phyloP scores from a whole-genome alignment of 1,140 invertebrate genomes.

The Ericerus pela region DNA sequence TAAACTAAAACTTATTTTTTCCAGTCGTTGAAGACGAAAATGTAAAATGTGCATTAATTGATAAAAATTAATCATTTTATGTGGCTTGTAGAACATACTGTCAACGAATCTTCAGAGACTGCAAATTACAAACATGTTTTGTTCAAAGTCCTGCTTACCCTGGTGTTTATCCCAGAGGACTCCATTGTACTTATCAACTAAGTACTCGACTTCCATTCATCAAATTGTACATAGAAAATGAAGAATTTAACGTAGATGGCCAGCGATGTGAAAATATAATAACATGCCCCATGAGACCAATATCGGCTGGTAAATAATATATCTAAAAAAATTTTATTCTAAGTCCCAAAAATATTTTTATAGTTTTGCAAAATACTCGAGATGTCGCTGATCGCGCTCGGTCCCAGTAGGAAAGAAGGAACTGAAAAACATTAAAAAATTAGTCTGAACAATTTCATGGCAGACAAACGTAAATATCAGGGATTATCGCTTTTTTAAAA shows the following conservation, averaged over 20 bases:
- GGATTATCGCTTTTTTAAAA: no score
- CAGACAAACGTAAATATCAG: no score
- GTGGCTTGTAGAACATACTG: constrained; percentile 72
- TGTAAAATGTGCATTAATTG: no score
- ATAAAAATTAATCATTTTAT: no score
- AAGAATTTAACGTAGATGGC: constrained; percentile 85
- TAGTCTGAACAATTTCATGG: no score
- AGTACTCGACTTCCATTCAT: constrained; percentile 76
- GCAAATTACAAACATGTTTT: constrained; percentile 75
- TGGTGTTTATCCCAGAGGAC: constrained; percentile 73
- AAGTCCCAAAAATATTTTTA: no score
- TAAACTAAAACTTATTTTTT: no score
- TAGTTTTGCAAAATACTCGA: no score
- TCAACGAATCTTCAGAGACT: constrained; percentile 68
- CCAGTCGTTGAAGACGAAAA: no score
- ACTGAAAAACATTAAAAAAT: no score
- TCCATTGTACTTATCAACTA: constrained; percentile 76
- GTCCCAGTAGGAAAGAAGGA: no score
- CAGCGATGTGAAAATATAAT: constrained; percentile 87
- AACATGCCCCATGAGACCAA: constrained; percentile 81
- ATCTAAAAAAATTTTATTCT: background rate
- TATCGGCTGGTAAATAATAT: constrained; percentile 47
- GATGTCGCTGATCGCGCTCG: no score
- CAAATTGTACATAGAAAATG: constrained; percentile 81
- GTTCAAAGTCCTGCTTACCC: constrained; percentile 84